Conservation (phyloP, 2,113 vertebrate genomes). For the Sinocyclocheilus anshuiensis region DNA sequence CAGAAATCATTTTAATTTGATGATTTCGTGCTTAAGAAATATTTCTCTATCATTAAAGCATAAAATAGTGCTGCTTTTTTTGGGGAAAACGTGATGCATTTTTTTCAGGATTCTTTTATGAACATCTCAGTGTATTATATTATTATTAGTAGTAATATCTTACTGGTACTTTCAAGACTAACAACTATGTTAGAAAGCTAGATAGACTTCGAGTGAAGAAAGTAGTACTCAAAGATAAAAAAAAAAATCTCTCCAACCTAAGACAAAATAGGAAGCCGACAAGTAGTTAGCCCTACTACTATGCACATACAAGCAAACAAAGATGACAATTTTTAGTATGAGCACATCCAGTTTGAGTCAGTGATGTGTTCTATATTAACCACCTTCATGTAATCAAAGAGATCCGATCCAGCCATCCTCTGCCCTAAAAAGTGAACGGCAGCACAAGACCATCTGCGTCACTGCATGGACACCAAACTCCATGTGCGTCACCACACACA, state of each 20-base stretch:
- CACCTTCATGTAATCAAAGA: background rate
- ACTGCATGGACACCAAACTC: constrained; percentile 22
- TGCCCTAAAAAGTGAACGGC: background rate
- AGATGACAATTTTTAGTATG: background rate
- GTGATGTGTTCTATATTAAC: background rate
- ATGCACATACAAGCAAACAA: background rate
- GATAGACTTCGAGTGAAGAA: background rate
- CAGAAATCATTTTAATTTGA: background rate
- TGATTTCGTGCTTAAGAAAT: background rate
- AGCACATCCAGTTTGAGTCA: background rate
- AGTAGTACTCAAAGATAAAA: background rate
- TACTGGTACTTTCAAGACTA: too few species aligned
- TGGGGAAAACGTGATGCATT: too few species aligned
- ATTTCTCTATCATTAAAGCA: background rate
- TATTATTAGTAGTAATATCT: too few species aligned
- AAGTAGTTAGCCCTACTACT: background rate
- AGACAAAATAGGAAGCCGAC: background rate
- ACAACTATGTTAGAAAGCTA: too few species aligned
- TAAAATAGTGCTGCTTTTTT: too few species aligned
- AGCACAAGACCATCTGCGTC: constrained; percentile 14
- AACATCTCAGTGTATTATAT: too few species aligned
- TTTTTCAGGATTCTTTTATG: too few species aligned
- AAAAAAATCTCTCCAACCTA: background rate
- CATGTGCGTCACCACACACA: constrained; percentile 23
- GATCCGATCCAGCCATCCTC: background rate